Evolutionary conservation across 1,140 invertebrate genomes (phyloP).

Genomic region (Heliconius himera): DNA sequence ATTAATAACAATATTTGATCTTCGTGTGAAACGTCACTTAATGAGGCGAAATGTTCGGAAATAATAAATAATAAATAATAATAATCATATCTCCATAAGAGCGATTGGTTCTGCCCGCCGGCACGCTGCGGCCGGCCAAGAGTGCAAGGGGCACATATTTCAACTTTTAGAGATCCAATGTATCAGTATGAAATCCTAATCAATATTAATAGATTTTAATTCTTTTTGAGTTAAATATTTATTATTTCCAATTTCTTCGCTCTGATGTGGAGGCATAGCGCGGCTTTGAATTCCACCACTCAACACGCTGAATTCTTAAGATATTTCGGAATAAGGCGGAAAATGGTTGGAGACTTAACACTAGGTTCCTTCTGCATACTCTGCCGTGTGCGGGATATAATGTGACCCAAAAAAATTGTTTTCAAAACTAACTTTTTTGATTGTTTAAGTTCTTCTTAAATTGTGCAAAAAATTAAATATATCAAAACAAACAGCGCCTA

Average conservation of each 20-base stretch:
- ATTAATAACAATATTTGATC: conserved; percentile 25
- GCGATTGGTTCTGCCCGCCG: conserved; percentile 46
- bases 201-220: not conserved
- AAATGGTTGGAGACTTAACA: no score
- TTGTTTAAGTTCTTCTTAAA: no score
- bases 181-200: not conserved
- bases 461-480: not conserved
- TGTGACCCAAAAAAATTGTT: no score
- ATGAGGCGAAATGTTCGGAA: conserved; percentile 26
- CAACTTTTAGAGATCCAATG: conserved; percentile 10
- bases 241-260: no score
- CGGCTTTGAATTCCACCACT: no score
- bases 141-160: conserved; percentile 28
- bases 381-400: no score
- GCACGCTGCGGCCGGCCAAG: conserved; percentile 11
- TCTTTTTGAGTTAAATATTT: not conserved
- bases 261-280: no score
- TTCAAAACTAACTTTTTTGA: no score
- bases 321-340: no score
- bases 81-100: conserved; percentile 32
- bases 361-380: no score
- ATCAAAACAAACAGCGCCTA: not conserved
- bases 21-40: conserved; percentile 35
- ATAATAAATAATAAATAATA: conserved; percentile 33
- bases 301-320: no score